These are phyloP conservation scores for Ctenosaura bakeri DNA, from an alignment of 2,797 vertebrate species.

Conservation along the genomic window DNA sequence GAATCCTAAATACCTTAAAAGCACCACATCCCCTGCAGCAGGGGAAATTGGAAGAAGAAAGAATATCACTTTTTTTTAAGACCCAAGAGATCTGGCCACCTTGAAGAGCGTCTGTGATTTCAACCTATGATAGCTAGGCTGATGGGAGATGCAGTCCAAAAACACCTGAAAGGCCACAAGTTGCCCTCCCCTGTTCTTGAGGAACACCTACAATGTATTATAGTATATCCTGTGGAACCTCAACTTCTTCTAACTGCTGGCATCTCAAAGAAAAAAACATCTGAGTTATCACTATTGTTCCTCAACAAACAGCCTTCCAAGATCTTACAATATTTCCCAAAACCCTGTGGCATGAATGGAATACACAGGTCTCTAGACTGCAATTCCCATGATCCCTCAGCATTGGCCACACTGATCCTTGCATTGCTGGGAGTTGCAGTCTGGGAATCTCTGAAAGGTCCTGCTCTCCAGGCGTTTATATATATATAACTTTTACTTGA, in stretches of 20 bases:
- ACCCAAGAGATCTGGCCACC: too few relatives aligned
- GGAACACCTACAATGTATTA: background rate
- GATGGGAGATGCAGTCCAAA: background rate
- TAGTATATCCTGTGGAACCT: too few relatives aligned
- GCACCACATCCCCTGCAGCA: too few relatives aligned
- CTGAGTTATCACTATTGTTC: too few relatives aligned
- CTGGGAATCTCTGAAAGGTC: background rate
- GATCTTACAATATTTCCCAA: background rate
- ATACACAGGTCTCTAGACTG: background rate
- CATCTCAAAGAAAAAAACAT: background rate
- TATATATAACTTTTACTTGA: conserved; percentile 69
- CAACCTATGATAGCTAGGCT: background rate
- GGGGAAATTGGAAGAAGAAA: too few relatives aligned
- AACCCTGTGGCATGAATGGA: too few relatives aligned
- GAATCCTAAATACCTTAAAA: too few relatives aligned
- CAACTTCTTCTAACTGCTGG: too few relatives aligned
- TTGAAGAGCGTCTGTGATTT: too few relatives aligned
- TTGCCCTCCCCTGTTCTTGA: background rate
- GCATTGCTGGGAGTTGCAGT: background rate
- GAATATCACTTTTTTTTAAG: too few relatives aligned
- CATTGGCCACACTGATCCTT: background rate
- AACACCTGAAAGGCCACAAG: background rate
- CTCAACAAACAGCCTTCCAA: background rate
- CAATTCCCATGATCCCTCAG: background rate
- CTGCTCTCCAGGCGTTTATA: background rate